A percentile compares a stretch with the other conserved stretches of the same genome.
phyloP scores from a whole-genome alignment of 2,113 vertebrate genomes.

The Morone chrysops region DNA sequence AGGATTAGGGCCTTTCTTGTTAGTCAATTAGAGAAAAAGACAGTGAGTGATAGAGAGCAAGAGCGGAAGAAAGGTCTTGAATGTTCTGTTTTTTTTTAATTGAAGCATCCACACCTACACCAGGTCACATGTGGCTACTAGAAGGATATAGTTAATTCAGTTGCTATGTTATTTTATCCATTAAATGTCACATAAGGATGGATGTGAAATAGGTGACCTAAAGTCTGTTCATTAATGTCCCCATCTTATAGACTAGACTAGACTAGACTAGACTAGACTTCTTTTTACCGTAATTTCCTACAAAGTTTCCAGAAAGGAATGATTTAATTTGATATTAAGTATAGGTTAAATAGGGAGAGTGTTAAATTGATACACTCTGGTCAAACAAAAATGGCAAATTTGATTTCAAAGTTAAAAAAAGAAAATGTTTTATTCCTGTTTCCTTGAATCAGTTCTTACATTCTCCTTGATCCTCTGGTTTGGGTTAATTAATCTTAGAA shows the following conservation, averaged over 20 bases:
- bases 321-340: background rate
- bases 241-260: background rate
- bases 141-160: background rate
- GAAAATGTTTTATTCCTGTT: too few relatives aligned
- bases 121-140: background rate
- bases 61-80: background rate
- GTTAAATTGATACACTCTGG: background rate
- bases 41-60: conserved; percentile 3
- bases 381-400: background rate
- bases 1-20: conserved; percentile 68
- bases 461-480: too few relatives aligned
- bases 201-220: background rate
- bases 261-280: background rate
- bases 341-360: background rate
- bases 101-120: background rate
- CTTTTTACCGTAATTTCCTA: background rate
- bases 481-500: too few relatives aligned
- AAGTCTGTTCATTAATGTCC: background rate
- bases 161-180: background rate
- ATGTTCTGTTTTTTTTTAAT: background rate
- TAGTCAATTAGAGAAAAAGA: conserved; percentile 56
- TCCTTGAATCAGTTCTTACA: too few relatives aligned
- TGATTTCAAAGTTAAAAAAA: too few relatives aligned
- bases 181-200: background rate
- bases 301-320: background rate